Base-by-base conservation (phyloP, 2,888 invertebrate genomes). In the Chromoteleia sp. region DNA sequence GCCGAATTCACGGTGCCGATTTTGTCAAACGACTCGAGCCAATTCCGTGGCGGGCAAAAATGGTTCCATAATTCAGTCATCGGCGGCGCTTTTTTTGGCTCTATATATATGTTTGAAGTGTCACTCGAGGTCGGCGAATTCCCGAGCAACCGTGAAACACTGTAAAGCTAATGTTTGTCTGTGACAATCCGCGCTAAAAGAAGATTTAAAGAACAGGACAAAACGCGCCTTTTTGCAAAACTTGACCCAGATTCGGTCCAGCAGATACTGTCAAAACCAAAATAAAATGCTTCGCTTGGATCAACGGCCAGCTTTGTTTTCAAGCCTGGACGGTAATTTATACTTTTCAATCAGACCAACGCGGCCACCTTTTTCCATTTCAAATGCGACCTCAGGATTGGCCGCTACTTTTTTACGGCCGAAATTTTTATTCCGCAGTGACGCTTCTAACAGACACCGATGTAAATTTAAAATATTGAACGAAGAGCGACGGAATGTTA, bases 241-340 rank as follows among this genome's bases (percentile, higher is more conserved):
- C 71, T 73, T 73, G 61, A 73, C 63, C 74, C 25, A 74, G 36
- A 74, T 74, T 17, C 25, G 14, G 19, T 21, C 19, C 45, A 8
- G 2, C 36, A 45, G 74, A 74, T 63, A 63, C 74, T 63, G 74
- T 74, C 63, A 74, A 74, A 63, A 54, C 21, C 63, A 56, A 63
- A 63, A 43, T 29, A 63, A 30, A 63, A 63, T 33, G 30, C 36
- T 63, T 61, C 43, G n/a, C 36, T 63, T 41, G 63, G 74, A 61
- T 63, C 63, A 52, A 36, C 39, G 12, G 12, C 17, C 36, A 25
- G 52, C 61, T 63, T 74, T 33, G 54, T 52, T 68, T 59, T 63
- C n/a, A 41, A 39, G 7, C n/a, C 14, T 15, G n/a, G 8, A 15
- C 70, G 15, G 17, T 33, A 61, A 50, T 73, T 73, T 52, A 73